Evolutionary conservation across 2,888 invertebrate genomes (phyloP).

Genomic region (Seira ritae): DNA sequence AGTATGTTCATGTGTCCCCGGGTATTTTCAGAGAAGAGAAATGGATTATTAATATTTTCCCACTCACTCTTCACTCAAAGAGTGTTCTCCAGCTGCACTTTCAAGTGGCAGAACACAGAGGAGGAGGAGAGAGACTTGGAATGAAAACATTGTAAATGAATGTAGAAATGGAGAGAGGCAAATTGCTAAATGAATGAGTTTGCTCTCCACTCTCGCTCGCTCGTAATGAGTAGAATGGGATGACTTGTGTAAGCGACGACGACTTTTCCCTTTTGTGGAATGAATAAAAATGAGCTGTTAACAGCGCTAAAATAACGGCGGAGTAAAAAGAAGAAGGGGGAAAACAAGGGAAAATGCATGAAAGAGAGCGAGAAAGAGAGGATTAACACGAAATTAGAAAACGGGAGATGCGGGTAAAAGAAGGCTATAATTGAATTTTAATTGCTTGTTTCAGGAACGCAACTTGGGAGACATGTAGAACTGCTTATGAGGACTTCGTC

Average conservation of each 20-base stretch:
- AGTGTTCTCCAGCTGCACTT: no score
- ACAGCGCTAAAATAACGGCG: slow-evolving; percentile 23
- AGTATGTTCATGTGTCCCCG: no score
- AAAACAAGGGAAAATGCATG: slow-evolving; percentile 7
- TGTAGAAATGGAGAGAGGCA: slow-evolving; percentile 24
- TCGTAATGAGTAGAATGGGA: slow-evolving; percentile 14
- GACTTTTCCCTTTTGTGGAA: background rate
- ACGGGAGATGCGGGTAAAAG: slow-evolving; percentile 35
- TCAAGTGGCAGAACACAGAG: no score
- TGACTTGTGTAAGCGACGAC: background rate
- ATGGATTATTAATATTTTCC: no score
- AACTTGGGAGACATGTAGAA: slow-evolving; percentile 96
- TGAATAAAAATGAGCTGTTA: slow-evolving; percentile 58
- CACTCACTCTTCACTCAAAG: no score
- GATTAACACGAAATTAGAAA: slow-evolving; percentile 39
- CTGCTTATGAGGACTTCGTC: slow-evolving; percentile 95
- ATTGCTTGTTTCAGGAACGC: slow-evolving; percentile 78
- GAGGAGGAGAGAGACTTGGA: no score
- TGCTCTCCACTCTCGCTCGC: background rate
- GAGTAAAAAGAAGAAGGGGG: slow-evolving; percentile 23
- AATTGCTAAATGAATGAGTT: slow-evolving; percentile 35
- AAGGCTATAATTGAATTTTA: slow-evolving; percentile 73
- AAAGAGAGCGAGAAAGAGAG: slow-evolving; percentile 14
- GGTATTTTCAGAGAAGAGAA: no score
- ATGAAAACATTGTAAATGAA: slow-evolving; percentile 9